phyloP scores from a whole-genome alignment of 2,888 invertebrate genomes.

The Taenaris catops region DNA sequence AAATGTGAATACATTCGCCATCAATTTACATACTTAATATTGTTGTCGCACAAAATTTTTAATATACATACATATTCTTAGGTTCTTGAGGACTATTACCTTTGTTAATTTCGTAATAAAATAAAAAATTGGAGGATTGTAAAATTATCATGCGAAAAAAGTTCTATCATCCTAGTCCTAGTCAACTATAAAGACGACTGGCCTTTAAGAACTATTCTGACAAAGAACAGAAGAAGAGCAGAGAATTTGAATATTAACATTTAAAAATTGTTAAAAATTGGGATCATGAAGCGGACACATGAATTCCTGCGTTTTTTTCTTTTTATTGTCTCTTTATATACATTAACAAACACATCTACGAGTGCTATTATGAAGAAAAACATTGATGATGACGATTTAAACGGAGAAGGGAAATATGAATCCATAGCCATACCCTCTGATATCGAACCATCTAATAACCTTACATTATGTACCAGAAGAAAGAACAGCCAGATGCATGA shows the following conservation, averaged over 20 bases:
- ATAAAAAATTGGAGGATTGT: too few relatives aligned
- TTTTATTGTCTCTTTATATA: slow-evolving; percentile 36
- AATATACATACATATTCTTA: too few relatives aligned
- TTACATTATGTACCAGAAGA: slow-evolving; percentile 49
- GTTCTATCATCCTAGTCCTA: too few relatives aligned
- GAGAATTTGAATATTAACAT: slow-evolving; percentile 24
- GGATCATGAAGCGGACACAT: slow-evolving; percentile 36
- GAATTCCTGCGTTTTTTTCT: slow-evolving; percentile 37
- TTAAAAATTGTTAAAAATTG: slow-evolving; percentile 24
- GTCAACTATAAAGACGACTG: slow-evolving; percentile 6
- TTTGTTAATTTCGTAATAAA: too few relatives aligned
- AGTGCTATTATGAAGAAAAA: slow-evolving; percentile 58
- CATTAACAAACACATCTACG: slow-evolving; percentile 33
- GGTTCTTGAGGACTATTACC: too few relatives aligned
- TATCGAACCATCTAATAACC: slow-evolving; percentile 34
- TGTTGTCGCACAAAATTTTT: too few relatives aligned
- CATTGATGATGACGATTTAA: slow-evolving; percentile 55
- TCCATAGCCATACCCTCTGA: slow-evolving; percentile 52
- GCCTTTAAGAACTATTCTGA: slow-evolving; percentile 12
- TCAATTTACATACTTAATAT: too few relatives aligned
- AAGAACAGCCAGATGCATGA: slow-evolving; percentile 55
- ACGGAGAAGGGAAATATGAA: slow-evolving; percentile 51
- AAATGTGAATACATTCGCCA: too few relatives aligned
- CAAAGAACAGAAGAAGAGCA: slow-evolving; percentile 41
- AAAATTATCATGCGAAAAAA: too few relatives aligned